Evolutionary conservation across 2,113 vertebrate genomes (phyloP), one percentile per base, ranked within the genome.

Genomic region (Neogale vison): DNA sequence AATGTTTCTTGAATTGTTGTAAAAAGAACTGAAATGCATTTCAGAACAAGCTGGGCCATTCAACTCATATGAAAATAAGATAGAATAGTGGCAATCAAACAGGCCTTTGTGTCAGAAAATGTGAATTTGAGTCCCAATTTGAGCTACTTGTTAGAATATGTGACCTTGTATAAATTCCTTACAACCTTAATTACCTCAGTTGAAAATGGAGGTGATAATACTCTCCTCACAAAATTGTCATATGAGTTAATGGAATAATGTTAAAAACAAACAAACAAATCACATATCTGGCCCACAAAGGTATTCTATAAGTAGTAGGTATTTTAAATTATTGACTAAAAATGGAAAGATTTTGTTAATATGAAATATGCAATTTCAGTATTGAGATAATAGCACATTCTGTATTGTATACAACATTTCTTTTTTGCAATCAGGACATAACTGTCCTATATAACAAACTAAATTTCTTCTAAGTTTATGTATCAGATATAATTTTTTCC

Each of bases 331-430:
- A 42, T 57, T 72, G 87, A 31, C 17, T 72, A 36, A 92, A 82
- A 74, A 29, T 50, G 31, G 31, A 47, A 76, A 94, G 59, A 42
- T 85, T 47, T 95, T 12, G 34, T 92, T 45, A 20, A 17, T 50
- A 24, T 92, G 77, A 96, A 95, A 59, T 71, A 79, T 72, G 1
- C 24, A 23, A 83, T 97, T 97, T 97, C 34, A 97, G 77, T 77
- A 77, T 13, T 93, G 42, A 0, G 87, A 9, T 13, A 83, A 80
- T 45, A 74, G n/a, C 7, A 96, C 52, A 95, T 76, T 31, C 45
- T 84, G 47, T 59, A 15, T 80, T 31, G 50, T 36, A 81, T 14
- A 77, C 34, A 95, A 55, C 88, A 93, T 92, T 59, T 93, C 57
- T 88, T 47, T n/a, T 74, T 71, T 59, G 79, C 2, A 87, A 88